Base-by-base conservation (phyloP, 2,113 vertebrate genomes). In the Corythornis vintsioides region DNA sequence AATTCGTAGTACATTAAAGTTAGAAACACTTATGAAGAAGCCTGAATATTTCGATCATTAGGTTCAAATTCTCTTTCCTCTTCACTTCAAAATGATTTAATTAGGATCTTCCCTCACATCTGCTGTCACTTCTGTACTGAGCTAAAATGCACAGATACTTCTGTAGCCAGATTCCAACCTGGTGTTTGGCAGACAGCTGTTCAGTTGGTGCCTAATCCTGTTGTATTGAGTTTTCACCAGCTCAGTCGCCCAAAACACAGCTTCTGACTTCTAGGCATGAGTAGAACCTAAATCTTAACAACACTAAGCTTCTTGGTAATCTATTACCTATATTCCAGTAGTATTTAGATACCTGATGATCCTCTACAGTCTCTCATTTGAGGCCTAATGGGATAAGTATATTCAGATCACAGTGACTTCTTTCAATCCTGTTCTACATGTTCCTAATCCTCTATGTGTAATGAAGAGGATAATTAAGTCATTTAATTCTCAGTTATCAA, bases 211-310 rank as follows among this genome's bases (percentile, higher is more conserved):
- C 24, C 20, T 56, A 59, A 35, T 40, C 26, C 6, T 15, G 40
- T 22, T 0, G 0, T 28, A 31, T 1, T 56, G 35, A 52, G 8
- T 28, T 70, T 55, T 60, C 31, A 86, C 26, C 24, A 75, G 15
- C 18, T 66, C 11, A 13, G 28, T 35, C 25, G 17, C 24, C 15
- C 28, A 55, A 40, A 74, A 24, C 29, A 5, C 50, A 75, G 22
- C 11, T 71, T 80, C 29, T 42, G 11, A 42, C 10, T 52, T 76
- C 15, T 13, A 45, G 42, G 21, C 52, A 66, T 14, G 16, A 64
- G 25, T 19, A 78, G 26, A 69, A 69, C n/a, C 16, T 78, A 33
- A 74, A 82, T 43, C 33, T 60, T 59, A 78, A 57, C 1, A 0
- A 57, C 1, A 0, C 9, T 52, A 48, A 79, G 24, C 10, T 31